Evolutionary conservation across 2,797 vertebrate genomes (phyloP), one percentile per base, ranked within the genome.

Genomic region (Vespertilio murinus): DNA sequence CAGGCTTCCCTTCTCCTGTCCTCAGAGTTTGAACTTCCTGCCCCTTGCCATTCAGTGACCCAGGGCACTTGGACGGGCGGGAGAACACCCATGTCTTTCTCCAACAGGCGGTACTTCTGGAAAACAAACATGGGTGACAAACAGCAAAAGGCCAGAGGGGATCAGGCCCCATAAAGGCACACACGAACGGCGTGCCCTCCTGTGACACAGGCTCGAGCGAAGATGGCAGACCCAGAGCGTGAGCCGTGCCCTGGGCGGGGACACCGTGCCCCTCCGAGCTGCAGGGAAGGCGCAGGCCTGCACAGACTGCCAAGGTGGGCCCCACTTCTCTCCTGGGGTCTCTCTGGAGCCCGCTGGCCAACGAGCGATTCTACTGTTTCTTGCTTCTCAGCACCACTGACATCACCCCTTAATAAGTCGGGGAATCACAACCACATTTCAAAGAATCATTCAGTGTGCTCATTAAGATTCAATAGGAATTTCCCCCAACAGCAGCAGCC

Each of bases 401-500:
- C 88, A 92, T 84, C 3, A 0, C 52, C 70, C 67, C 64, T 88
- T 94, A 74, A 22, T 71, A 95, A 95, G 92, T 64, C 54, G 94
- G 95, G 91, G 88, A 96, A 88, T 20, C 7, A 65, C 92, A 95
- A 96, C 82, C 94, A 84, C 91, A 89, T 95, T 97, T 97, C 90
- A 96, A 97, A 96, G 97, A 97, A 95, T 97, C 96, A 92, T 94
- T 95, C 95, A 94, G 91, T 86, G 96, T 97, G 97, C 97, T 97
- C 96, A 80, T 95, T 96, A 97, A 88, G 70, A 95, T 96, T 97
- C 97, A 96, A 70, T 16, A 98, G 97, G 92, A 95, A 6, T 96
- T 96, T 95, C 96, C 71, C 84, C 94, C 71, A 94, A 5, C 94
- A 95, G 59, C 84, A 94, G 81, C 90, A 93, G 95, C 83, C 95